These are phyloP conservation scores for Osmerus eperlanus DNA, from an alignment of 2,113 vertebrate genomes.

Conservation along the genomic window DNA sequence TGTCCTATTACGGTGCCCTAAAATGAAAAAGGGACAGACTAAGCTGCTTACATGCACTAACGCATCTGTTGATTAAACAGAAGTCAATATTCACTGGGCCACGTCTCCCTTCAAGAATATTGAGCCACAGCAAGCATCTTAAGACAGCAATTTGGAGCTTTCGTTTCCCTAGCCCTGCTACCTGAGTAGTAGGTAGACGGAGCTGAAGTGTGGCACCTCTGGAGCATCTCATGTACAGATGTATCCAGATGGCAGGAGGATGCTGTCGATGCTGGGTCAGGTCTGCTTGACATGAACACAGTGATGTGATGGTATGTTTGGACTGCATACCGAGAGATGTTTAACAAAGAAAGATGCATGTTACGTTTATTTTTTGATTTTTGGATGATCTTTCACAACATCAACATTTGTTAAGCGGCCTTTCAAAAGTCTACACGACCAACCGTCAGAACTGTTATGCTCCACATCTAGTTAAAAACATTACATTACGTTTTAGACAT, in stretches of 20 bases:
- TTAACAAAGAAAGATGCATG: no score
- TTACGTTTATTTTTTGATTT: no score
- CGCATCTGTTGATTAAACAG: conserved; percentile 61
- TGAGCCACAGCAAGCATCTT: conserved; percentile 45
- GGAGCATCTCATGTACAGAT: conserved; percentile 54
- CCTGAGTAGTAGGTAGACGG: conserved; percentile 44
- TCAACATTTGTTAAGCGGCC: no score
- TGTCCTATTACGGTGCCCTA: conserved; percentile 47
- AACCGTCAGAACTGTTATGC: no score
- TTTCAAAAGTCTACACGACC: no score
- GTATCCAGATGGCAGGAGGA: conserved; percentile 52
- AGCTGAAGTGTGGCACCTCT: conserved; percentile 34
- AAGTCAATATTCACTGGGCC: conserved; percentile 60
- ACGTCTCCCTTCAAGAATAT: conserved; percentile 38
- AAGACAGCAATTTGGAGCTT: conserved; percentile 50
- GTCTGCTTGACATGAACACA: conserved; percentile 16
- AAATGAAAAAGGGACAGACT: conserved; percentile 45
- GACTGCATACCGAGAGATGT: no score
- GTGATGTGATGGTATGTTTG: no score
- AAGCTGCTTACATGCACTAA: conserved; percentile 62
- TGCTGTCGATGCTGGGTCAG: conserved; percentile 43
- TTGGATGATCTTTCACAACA: no score
- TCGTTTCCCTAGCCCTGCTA: conserved; percentile 30
- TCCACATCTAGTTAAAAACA: no score
- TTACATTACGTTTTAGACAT: no score